phyloP scores from a whole-genome alignment of 2,113 vertebrate genomes.

The Stigmatopora nigra region DNA sequence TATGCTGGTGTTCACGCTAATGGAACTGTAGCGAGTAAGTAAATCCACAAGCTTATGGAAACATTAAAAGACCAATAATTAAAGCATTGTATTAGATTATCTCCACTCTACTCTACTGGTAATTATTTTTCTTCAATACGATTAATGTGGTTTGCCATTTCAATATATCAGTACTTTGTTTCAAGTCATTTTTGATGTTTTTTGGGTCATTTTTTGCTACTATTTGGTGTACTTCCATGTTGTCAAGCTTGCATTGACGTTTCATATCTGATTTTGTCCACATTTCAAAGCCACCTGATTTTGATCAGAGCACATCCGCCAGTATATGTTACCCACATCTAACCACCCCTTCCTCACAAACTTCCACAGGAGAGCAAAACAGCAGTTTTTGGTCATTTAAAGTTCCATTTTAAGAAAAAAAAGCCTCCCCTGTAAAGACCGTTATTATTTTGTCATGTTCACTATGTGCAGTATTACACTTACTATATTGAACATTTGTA shows the following conservation, averaged over 20 bases:
- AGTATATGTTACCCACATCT: background rate
- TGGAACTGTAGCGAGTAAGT: background rate
- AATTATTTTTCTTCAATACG: background rate
- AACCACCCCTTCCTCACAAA: background rate
- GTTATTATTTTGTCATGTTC: background rate
- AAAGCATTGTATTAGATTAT: background rate
- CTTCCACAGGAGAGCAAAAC: background rate
- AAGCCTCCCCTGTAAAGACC: background rate
- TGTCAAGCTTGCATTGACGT: background rate
- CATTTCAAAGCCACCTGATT: background rate
- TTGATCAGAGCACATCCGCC: background rate
- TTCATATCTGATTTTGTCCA: background rate
- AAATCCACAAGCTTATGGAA: background rate
- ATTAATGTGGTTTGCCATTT: background rate
- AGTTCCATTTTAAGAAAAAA: background rate
- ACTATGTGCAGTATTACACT: background rate
- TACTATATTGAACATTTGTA: background rate
- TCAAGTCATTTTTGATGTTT: background rate
- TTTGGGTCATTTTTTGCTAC: background rate
- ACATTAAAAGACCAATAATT: background rate
- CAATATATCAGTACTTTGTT: background rate
- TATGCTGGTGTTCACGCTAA: background rate
- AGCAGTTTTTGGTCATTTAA: background rate
- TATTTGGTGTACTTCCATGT: background rate
- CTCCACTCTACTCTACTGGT: background rate